Conservation (phyloP, 2,888 invertebrate species). For the Aphrophora alni region DNA sequence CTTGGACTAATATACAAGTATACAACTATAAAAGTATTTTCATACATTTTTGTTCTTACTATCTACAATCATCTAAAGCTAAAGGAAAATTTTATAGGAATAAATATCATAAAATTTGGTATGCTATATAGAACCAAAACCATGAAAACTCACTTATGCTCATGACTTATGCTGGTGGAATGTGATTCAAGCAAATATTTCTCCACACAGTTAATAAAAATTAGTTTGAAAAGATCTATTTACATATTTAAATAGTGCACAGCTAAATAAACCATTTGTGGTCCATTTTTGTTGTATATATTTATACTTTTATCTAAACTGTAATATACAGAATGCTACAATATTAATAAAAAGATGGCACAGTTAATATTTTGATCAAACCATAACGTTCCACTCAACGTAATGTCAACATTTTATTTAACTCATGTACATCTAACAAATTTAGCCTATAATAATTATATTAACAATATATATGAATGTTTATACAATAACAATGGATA, state of each 20-base stretch:
- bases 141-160: not conserved
- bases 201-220: not conserved
- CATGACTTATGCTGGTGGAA: not conserved
- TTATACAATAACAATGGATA: not conserved
- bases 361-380: not conserved
- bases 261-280: not conserved
- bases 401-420: not conserved
- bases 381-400: not conserved
- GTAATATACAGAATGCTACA: not conserved
- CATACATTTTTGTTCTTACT: no score
- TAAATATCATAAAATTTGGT: no score
- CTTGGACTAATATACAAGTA: no score
- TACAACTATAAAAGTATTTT: no score
- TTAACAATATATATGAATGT: not conserved
- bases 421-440: not conserved
- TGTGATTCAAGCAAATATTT: constrained; percentile 2
- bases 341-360: not conserved
- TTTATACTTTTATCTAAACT: not conserved
- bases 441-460: not conserved
- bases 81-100: no score
- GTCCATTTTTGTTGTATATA: not conserved
- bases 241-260: not conserved
- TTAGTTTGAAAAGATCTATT: not conserved
- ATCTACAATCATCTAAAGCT: no score
- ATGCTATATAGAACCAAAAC: no score